Evolutionary conservation across 2,888 invertebrate genomes (phyloP).

Genomic region (Amphipoea oculea): DNA sequence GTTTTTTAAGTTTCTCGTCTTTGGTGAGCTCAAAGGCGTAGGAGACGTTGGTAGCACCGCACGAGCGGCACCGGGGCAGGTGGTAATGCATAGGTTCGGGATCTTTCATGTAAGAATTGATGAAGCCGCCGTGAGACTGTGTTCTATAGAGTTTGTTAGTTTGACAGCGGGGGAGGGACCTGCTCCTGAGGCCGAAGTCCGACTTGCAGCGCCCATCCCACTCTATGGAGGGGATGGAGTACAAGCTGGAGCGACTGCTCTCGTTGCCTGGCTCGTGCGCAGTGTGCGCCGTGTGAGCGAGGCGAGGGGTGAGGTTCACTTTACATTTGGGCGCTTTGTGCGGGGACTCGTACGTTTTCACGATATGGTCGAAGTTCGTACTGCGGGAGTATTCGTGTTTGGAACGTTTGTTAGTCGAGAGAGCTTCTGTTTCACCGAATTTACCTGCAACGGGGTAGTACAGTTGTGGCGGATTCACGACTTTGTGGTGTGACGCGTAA

Average conservation of each 20-base stretch:
- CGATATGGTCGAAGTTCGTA: slow-evolving; percentile 77
- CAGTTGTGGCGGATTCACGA: slow-evolving; percentile 20
- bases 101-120: slow-evolving; percentile 82
- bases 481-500: slow-evolving; percentile 5
- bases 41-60: slow-evolving; percentile 75
- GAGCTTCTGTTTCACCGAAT: slow-evolving; percentile 66
- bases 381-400: slow-evolving; percentile 80
- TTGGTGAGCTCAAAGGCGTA: slow-evolving; percentile 75
- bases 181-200: slow-evolving; percentile 75
- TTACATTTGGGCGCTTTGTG: slow-evolving; percentile 82
- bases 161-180: slow-evolving; percentile 78
- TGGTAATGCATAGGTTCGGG: slow-evolving; percentile 86
- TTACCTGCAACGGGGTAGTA: slow-evolving; percentile 77
- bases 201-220: slow-evolving; percentile 81
- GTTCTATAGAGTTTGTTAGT: slow-evolving; percentile 78
- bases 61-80: slow-evolving; percentile 82
- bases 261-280: slow-evolving; percentile 67
- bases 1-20: slow-evolving; percentile 63
- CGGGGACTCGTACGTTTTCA: slow-evolving; percentile 76
- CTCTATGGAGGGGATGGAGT: slow-evolving; percentile 84
- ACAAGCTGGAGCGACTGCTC: slow-evolving; percentile 81
- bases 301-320: slow-evolving; percentile 75
- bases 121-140: slow-evolving; percentile 84
- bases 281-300: slow-evolving; percentile 60
- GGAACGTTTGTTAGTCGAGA: slow-evolving; percentile 76